Evolutionary conservation across 2,888 invertebrate species (phyloP).

Genomic region (Yponomeuta cagnagella): DNA sequence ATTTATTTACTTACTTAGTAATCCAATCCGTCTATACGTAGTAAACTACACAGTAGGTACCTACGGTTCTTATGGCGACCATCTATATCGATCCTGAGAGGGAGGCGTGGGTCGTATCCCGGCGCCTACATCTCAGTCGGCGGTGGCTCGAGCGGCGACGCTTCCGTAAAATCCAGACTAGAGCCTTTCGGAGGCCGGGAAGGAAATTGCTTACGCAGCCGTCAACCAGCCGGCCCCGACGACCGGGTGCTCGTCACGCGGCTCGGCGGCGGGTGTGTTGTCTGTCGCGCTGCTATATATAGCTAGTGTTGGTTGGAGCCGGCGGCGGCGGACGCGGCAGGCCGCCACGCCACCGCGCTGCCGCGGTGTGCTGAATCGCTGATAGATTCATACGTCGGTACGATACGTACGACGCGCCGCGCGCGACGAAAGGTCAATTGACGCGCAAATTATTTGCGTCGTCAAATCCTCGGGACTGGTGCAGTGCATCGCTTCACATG

Average conservation of each 20-base stretch:
- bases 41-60: conserved; percentile 24
- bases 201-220: conserved; percentile 70
- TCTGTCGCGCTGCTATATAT: conserved; percentile 68
- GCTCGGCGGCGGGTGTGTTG: conserved; percentile 41
- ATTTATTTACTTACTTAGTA: too few species aligned
- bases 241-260: conserved; percentile 38
- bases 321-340: conserved; percentile 26
- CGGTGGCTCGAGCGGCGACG: conserved; percentile 51
- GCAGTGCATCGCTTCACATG: not conserved
- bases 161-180: conserved; percentile 64
- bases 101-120: conserved; percentile 69
- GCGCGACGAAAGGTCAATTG: conserved; percentile 73
- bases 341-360: conserved; percentile 48
- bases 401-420: conserved; percentile 29
- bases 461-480: conserved; percentile 36
- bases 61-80: conserved; percentile 63
- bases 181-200: conserved; percentile 68
- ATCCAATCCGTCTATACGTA: not conserved
- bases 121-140: conserved; percentile 57
- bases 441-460: conserved; percentile 76
- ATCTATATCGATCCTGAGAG: conserved; percentile 70
- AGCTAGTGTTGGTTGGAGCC: conserved; percentile 61
- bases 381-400: too few species aligned
- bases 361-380: conserved; percentile 42
- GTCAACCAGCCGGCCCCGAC: conserved; percentile 51